Conservation (phyloP, 2,888 invertebrate genomes). For the Eristalis arbustorum region DNA sequence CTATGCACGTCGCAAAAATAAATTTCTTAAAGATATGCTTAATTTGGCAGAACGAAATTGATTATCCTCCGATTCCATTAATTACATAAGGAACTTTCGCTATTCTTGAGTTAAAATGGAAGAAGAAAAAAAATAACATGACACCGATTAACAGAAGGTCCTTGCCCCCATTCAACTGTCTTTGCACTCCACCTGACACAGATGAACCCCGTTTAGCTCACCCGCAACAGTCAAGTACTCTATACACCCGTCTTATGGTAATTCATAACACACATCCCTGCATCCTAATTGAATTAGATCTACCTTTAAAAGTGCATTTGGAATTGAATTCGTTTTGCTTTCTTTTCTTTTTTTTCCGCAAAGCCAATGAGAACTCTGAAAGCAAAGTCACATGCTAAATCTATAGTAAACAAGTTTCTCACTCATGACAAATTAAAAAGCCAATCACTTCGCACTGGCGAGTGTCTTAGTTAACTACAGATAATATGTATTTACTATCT, state of each 20-base stretch:
- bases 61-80: not conserved
- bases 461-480: not conserved
- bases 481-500: not conserved
- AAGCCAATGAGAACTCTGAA: constrained; percentile 38
- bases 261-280: not conserved
- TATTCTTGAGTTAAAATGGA: not conserved
- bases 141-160: constrained; percentile 9
- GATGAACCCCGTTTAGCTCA: not conserved
- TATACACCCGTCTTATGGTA: not conserved
- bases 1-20: not conserved
- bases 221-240: not conserved
- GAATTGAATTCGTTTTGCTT: constrained; percentile 20
- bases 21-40: not conserved
- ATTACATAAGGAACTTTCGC: constrained; percentile 13
- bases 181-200: not conserved
- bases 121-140: not conserved
- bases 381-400: constrained; percentile 56
- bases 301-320: constrained; percentile 32
- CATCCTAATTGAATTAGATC: constrained; percentile 47
- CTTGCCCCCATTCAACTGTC: constrained; percentile 10
- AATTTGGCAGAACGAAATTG: not conserved
- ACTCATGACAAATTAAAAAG: constrained; percentile 24
- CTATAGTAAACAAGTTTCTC: constrained; percentile 65
- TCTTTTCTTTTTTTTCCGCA: constrained; percentile 6
- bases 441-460: not conserved